Evolutionary conservation across 2,113 vertebrate species (phyloP).

Genomic region (Nothobranchius furzeri): DNA sequence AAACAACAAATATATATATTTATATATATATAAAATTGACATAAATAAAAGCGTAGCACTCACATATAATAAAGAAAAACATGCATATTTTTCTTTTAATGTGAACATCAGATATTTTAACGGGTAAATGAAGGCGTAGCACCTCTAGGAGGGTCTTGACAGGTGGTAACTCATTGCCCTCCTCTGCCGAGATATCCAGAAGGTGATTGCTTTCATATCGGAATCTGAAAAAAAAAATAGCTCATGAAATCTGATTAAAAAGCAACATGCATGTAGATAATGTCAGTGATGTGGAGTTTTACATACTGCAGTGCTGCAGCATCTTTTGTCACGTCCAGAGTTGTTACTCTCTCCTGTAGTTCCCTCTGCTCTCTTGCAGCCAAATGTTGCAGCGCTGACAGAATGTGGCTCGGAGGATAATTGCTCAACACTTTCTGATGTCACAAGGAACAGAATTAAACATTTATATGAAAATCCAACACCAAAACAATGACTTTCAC

Average conservation of each 20-base stretch:
- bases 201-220: slow-evolving; percentile 69
- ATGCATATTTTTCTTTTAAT: background rate
- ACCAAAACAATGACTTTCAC: background rate
- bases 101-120: background rate
- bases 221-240: slow-evolving; percentile 61
- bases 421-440: slow-evolving; percentile 75
- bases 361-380: slow-evolving; percentile 78
- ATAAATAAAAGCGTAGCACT: background rate
- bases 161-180: slow-evolving; percentile 68
- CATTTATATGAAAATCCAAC: background rate
- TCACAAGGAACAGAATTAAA: slow-evolving; percentile 12
- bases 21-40: background rate
- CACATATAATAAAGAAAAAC: background rate
- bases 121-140: slow-evolving; percentile 1
- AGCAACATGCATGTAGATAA: background rate
- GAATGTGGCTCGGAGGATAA: slow-evolving; percentile 82
- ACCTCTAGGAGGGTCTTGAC: slow-evolving; percentile 79
- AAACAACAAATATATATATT: slow-evolving; percentile 17
- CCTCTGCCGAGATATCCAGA: slow-evolving; percentile 68
- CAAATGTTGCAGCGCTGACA: slow-evolving; percentile 81
- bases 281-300: background rate
- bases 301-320: slow-evolving; percentile 73
- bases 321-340: slow-evolving; percentile 71
- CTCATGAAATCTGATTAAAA: background rate
- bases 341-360: slow-evolving; percentile 71